Evolutionary conservation across 2,113 vertebrate species (phyloP).

Genomic region (Hiodon alosoides): DNA sequence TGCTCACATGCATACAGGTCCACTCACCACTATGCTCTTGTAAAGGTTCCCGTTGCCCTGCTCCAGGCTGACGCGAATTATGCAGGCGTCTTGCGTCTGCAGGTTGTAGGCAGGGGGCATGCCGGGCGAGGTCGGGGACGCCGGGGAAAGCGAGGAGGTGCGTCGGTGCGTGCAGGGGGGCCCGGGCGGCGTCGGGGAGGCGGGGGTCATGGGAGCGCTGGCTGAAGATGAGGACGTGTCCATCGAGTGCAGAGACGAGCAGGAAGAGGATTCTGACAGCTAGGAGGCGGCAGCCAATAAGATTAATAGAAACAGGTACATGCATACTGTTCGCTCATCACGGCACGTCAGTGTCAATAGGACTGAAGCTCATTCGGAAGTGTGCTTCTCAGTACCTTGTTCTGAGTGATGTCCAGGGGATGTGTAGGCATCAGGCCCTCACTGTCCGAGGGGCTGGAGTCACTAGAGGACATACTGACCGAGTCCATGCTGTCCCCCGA

Average conservation of each 20-base stretch:
- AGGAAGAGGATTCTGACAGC: conserved; percentile 75
- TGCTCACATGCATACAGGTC: background rate
- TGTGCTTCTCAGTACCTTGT: conserved; percentile 62
- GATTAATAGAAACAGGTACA: background rate
- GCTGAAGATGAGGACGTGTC: conserved; percentile 70
- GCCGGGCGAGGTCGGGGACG: conserved; percentile 45
- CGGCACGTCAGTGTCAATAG: background rate
- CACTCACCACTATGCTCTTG: conserved; percentile 88
- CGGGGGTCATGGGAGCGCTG: conserved; percentile 49
- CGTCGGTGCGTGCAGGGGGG: conserved; percentile 60
- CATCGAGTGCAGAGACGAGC: conserved; percentile 68
- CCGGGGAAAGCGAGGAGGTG: conserved; percentile 56
- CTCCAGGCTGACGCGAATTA: conserved; percentile 79
- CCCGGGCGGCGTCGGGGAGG: conserved; percentile 46
- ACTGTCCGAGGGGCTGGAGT: conserved; percentile 75
- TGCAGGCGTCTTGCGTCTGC: conserved; percentile 77
- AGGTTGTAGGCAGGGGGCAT: conserved; percentile 73
- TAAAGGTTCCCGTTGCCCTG: conserved; percentile 82
- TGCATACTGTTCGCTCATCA: background rate
- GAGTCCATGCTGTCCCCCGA: conserved; percentile 89
- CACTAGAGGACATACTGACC: conserved; percentile 82
- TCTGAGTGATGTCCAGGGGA: conserved; percentile 60
- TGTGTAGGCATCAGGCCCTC: conserved; percentile 63
- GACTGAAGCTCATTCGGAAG: background rate
- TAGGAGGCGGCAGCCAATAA: conserved; percentile 34